A percentile compares a stretch with the other conserved stretches of the same genome.
phyloP scores from a whole-genome alignment of 2,888 invertebrate genomes.

The Harmothoe impar region DNA sequence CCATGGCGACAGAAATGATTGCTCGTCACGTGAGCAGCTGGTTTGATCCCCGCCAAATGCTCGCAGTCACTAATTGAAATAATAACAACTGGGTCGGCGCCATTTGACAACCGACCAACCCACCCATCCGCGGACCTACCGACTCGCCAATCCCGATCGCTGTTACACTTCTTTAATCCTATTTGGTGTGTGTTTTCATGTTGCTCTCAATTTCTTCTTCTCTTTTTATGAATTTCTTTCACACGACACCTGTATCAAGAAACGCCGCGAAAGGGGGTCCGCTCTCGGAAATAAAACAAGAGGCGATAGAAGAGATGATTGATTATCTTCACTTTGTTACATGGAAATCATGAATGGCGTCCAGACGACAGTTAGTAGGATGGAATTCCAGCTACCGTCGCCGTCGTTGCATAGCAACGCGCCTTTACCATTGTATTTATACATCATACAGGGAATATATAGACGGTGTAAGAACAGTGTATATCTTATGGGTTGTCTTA shows the following conservation, averaged over 20 bases:
- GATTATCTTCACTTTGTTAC: constrained; percentile 13
- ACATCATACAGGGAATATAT: too few relatives aligned
- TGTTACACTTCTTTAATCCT: constrained; percentile 20
- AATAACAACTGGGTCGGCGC: constrained; percentile 46
- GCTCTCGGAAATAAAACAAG: background rate
- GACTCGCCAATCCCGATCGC: background rate
- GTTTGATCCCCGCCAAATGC: constrained; percentile 29
- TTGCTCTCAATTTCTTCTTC: background rate
- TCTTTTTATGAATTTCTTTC: background rate
- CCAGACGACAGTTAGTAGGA: background rate
- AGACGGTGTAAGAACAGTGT: too few relatives aligned
- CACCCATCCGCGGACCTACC: background rate
- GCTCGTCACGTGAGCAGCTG: constrained; percentile 54
- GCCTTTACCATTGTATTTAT: too few relatives aligned
- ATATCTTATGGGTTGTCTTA: too few relatives aligned
- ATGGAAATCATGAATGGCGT: background rate
- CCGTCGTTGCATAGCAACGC: background rate
- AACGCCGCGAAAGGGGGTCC: background rate
- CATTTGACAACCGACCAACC: constrained; percentile 15
- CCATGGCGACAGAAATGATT: constrained; percentile 50
- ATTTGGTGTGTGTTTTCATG: constrained; percentile 15
- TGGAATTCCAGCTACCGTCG: background rate
- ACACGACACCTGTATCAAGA: constrained; percentile 8
- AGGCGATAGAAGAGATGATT: background rate
- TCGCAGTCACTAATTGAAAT: constrained; percentile 52